phyloP scores from a whole-genome alignment of 2,113 vertebrate genomes.

The Phocoena sinus region DNA sequence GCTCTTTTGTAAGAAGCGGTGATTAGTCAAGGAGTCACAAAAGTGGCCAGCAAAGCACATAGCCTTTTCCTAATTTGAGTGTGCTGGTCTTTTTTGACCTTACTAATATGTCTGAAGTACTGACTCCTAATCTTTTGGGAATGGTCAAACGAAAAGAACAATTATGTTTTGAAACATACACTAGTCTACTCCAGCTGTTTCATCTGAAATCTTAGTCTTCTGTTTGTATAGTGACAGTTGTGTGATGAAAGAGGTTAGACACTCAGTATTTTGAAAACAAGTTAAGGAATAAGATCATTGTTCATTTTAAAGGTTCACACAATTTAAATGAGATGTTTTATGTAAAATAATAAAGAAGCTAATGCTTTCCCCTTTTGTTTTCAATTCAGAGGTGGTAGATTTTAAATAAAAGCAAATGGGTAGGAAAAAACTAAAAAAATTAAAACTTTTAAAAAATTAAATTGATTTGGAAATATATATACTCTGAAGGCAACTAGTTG shows the following conservation, averaged over 20 bases:
- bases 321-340: conserved; percentile 24
- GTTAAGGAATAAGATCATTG: conserved; percentile 29
- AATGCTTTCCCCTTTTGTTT: conserved; percentile 41
- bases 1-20: not conserved
- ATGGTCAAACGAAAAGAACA: conserved; percentile 27
- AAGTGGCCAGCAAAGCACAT: conserved; percentile 9
- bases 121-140: conserved; percentile 9
- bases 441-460: not conserved
- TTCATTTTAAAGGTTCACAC: conserved; percentile 40
- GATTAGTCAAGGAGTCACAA: not conserved
- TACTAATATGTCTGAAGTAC: conserved; percentile 3
- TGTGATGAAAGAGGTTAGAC: conserved; percentile 33
- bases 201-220: conserved; percentile 12
- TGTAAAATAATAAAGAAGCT: conserved; percentile 19
- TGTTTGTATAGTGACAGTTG: conserved; percentile 39
- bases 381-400: not conserved
- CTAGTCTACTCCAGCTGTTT: conserved; percentile 43
- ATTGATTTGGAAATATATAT: conserved; percentile 8
- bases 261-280: conserved; percentile 54
- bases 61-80: conserved; percentile 24
- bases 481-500: not conserved
- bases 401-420: conserved; percentile 43
- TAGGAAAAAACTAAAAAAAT: not conserved
- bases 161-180: conserved; percentile 22
- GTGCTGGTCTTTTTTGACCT: conserved; percentile 21